phyloP scores from a whole-genome alignment of 2,113 vertebrate species.

The Macaca fascicularis region DNA sequence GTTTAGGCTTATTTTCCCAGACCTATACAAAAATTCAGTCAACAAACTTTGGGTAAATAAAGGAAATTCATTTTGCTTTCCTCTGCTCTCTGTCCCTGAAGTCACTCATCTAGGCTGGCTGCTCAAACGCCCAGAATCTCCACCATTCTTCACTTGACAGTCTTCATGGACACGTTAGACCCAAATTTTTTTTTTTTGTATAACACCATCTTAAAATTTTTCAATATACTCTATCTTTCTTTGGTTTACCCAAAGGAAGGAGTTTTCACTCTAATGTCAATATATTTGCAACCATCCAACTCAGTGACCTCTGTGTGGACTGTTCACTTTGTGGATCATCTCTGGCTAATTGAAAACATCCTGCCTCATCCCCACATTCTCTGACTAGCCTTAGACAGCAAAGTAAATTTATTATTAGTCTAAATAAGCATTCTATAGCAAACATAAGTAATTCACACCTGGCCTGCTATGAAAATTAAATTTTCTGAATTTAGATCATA shows the following conservation, averaged over 20 bases:
- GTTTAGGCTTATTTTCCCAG: not conserved
- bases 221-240: not conserved
- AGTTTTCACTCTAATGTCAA: not conserved
- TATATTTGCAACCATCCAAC: not conserved
- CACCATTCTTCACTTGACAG: not conserved
- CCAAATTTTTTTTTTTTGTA: not conserved
- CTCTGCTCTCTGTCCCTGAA: not conserved
- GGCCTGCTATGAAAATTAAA: not conserved
- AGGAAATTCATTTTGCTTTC: not conserved
- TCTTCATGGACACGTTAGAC: not conserved
- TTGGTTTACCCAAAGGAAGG: conserved; percentile 4
- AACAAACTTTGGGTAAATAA: not conserved
- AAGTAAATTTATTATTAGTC: not conserved
- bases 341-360: not conserved
- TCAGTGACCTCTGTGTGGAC: not conserved
- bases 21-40: not conserved
- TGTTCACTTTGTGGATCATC: not conserved
- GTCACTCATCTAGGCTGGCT: not conserved
- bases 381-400: not conserved
- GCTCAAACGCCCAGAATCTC: not conserved
- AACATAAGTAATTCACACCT: not conserved
- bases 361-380: not conserved
- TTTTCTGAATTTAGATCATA: not conserved
- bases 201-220: not conserved
- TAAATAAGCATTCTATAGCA: not conserved